Evolutionary conservation across 2,888 invertebrate species (phyloP).

Genomic region (Acleris literana): DNA sequence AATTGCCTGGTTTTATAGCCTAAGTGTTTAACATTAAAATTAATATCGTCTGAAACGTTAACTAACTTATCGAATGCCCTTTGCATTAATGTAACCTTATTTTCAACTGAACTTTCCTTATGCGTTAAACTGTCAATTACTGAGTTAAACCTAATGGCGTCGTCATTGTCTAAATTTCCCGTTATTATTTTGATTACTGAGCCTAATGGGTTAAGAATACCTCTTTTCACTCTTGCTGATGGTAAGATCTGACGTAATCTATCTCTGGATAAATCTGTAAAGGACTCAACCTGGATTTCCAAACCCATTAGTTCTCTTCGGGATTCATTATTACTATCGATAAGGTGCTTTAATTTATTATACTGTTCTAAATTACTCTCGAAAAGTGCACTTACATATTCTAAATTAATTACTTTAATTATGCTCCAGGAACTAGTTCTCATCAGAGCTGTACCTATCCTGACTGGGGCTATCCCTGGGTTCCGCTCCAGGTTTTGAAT

Average conservation of each 20-base stretch:
- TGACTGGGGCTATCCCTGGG: conserved; percentile 30
- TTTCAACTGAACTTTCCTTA: conserved; percentile 26
- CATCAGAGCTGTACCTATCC: conserved; percentile 35
- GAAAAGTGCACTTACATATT: not conserved
- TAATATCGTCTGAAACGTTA: conserved; percentile 30
- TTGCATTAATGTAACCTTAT: conserved; percentile 27
- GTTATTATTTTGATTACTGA: conserved; percentile 42
- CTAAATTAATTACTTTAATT: conserved; percentile 35
- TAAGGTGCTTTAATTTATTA: conserved; percentile 11
- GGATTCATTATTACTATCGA: not conserved
- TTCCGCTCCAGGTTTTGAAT: conserved; percentile 31
- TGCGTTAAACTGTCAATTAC: conserved; percentile 24
- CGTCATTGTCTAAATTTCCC: conserved; percentile 44
- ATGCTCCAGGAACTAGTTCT: conserved; percentile 36
- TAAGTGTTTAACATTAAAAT: conserved; percentile 25
- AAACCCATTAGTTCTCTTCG: conserved; percentile 19
- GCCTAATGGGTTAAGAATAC: conserved; percentile 37
- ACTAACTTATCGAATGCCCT: conserved; percentile 16
- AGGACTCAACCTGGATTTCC: conserved; percentile 18
- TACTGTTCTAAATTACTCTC: conserved; percentile 13
- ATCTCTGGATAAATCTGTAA: conserved; percentile 5
- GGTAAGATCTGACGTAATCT: conserved; percentile 8
- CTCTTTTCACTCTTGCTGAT: conserved; percentile 32
- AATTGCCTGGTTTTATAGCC: conserved; percentile 14
- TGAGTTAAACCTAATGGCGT: conserved; percentile 35